A percentile compares a stretch with the other conserved stretches of the same genome.
phyloP scores from a whole-genome alignment of 64 coral and sea anemone genomes.

The Montipora efflorescens region DNA sequence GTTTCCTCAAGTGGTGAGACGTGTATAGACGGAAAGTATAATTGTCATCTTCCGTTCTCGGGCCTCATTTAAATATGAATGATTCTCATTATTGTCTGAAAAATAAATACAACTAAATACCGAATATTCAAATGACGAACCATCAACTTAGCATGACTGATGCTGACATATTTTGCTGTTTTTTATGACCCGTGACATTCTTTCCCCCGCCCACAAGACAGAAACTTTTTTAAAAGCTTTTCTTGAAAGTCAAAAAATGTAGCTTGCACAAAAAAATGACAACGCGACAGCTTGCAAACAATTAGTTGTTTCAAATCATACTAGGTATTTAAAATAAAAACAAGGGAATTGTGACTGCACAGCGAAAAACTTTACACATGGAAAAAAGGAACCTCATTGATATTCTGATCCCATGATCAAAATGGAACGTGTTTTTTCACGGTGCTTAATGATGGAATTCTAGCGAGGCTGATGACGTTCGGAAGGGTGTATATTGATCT shows the following conservation, averaged over 20 bases:
- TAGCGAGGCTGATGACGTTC: neutral
- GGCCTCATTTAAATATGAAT: conserved; percentile 15
- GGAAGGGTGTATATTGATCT: neutral
- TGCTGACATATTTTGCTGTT: neutral
- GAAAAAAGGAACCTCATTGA: no score
- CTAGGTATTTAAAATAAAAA: neutral
- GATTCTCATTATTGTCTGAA: neutral
- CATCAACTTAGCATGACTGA: neutral
- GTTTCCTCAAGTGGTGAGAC: neutral
- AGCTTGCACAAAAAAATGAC: no score
- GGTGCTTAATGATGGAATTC: no score
- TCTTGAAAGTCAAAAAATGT: neutral
- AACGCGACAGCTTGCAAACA: no score
- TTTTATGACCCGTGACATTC: neutral
- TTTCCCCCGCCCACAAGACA: neutral
- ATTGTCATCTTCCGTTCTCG: neutral
- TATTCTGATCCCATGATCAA: no score
- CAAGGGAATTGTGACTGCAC: no score
- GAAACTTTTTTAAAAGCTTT: neutral
- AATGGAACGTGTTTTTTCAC: no score
- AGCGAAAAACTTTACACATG: no score
- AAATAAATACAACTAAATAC: neutral
- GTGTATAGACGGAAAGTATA: neutral
- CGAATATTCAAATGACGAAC: neutral
- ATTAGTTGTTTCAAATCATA: neutral